Conservation (phyloP, 2,888 invertebrate genomes). For the Psylliodes chrysocephalus region DNA sequence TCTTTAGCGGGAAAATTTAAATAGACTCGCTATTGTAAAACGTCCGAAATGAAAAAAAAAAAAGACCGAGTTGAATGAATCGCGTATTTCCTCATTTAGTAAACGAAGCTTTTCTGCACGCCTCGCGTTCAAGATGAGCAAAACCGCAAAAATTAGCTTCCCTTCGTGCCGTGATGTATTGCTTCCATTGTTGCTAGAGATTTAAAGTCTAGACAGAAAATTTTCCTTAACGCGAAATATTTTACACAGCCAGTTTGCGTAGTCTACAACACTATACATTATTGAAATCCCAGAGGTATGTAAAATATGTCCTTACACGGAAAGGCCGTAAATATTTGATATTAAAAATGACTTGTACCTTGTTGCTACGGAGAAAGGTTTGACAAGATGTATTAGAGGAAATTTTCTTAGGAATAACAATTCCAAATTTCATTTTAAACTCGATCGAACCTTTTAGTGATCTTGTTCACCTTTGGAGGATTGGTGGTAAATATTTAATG, state of each 20-base stretch:
- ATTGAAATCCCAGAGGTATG: conserved; percentile 52
- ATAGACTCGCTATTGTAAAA: too few relatives aligned
- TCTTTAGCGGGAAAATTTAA: too few relatives aligned
- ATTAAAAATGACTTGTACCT: conserved; percentile 52
- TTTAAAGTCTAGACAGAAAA: conserved; percentile 37
- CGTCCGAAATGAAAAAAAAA: too few relatives aligned
- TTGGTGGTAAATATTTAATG: too few relatives aligned
- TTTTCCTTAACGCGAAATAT: conserved; percentile 30
- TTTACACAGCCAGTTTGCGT: conserved; percentile 25
- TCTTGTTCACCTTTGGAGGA: too few relatives aligned
- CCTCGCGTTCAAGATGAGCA: conserved; percentile 13
- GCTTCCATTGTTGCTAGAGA: conserved; percentile 38
- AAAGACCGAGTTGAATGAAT: too few relatives aligned
- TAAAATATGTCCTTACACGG: conserved; percentile 51
- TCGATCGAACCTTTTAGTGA: too few relatives aligned
- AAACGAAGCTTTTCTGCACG: background rate
- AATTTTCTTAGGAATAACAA: conserved; percentile 10
- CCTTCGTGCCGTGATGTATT: conserved; percentile 35
- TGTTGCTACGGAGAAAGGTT: conserved; percentile 7
- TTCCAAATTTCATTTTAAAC: background rate
- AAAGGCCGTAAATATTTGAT: conserved; percentile 56
- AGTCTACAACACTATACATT: conserved; percentile 46
- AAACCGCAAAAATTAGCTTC: conserved; percentile 37
- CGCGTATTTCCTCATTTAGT: background rate
- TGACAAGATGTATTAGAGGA: conserved; percentile 18